Percentiles rank a stretch among this genome's conserved stretches.
These are phyloP conservation scores for Cheilosia vernalis DNA, from an alignment of 2,888 invertebrate genomes.

Conservation along the genomic window DNA sequence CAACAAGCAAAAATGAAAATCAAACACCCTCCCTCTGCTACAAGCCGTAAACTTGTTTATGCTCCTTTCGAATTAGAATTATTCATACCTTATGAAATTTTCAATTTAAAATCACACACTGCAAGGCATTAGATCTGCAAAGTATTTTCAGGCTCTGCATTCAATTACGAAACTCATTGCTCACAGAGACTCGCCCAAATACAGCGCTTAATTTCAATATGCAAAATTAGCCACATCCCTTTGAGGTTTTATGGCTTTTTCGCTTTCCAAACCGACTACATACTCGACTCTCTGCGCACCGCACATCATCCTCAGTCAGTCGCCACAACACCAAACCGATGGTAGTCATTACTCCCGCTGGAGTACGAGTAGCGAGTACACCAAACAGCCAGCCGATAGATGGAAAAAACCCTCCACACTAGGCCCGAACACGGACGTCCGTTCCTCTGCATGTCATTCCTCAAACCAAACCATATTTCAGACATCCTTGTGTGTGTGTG, in stretches of 20 bases:
- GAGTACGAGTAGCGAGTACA: constrained; percentile 30
- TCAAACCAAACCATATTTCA: constrained; percentile 32
- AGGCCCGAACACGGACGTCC: constrained; percentile 26
- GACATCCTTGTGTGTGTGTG: constrained; percentile 41
- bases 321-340: constrained; percentile 3
- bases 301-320: constrained; percentile 16
- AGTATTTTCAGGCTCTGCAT: constrained; percentile 27
- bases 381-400: constrained; percentile 26
- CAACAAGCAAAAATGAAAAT: too few species aligned
- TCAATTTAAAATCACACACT: constrained; percentile 28
- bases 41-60: too few species aligned
- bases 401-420: constrained; percentile 19
- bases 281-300: constrained; percentile 25
- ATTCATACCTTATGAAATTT: constrained; percentile 1
- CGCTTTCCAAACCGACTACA: constrained; percentile 26
- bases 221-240: constrained; percentile 72
- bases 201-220: constrained; percentile 57
- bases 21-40: too few species aligned
- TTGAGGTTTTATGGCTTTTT: constrained; percentile 67
- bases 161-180: constrained; percentile 30
- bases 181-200: constrained; percentile 11
- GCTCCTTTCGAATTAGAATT: too few species aligned
- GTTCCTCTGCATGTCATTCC: constrained; percentile 3
- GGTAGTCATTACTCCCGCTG: constrained; percentile 47
- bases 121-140: background rate